These are phyloP conservation scores for Crotophaga sulcirostris DNA, from an alignment of 2,113 vertebrate species.

Conservation along the genomic window DNA sequence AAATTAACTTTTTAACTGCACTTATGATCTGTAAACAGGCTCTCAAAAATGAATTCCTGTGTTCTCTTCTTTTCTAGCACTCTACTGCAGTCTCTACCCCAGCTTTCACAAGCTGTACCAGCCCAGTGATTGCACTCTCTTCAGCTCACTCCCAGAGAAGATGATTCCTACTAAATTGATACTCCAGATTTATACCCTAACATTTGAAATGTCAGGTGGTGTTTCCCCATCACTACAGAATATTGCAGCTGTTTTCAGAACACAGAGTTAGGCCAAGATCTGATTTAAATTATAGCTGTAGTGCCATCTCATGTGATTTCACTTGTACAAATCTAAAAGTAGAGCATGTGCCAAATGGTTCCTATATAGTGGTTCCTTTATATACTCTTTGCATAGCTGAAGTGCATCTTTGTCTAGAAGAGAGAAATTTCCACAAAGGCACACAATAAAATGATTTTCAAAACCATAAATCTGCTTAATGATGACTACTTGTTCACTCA, in stretches of 20 bases:
- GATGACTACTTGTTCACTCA: background rate
- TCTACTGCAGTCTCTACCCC: background rate
- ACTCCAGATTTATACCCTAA: background rate
- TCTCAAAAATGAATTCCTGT: background rate
- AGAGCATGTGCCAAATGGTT: background rate
- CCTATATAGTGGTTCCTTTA: background rate
- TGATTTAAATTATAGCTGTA: conserved; percentile 11
- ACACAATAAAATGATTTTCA: background rate
- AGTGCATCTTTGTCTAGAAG: background rate
- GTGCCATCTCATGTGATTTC: background rate
- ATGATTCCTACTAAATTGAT: background rate
- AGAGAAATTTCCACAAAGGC: background rate
- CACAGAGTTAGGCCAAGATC: background rate
- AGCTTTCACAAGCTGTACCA: background rate
- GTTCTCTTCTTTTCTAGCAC: background rate
- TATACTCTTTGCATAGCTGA: background rate
- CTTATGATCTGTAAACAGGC: background rate
- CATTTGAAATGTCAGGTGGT: background rate
- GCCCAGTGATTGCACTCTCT: background rate
- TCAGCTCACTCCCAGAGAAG: background rate
- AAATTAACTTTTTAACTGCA: background rate
- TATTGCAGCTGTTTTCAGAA: background rate
- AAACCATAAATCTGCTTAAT: background rate
- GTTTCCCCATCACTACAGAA: background rate
- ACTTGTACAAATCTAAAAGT: background rate